phyloP scores from a whole-genome alignment of 2,797 vertebrate genomes.

The Cottoperca gobio region DNA sequence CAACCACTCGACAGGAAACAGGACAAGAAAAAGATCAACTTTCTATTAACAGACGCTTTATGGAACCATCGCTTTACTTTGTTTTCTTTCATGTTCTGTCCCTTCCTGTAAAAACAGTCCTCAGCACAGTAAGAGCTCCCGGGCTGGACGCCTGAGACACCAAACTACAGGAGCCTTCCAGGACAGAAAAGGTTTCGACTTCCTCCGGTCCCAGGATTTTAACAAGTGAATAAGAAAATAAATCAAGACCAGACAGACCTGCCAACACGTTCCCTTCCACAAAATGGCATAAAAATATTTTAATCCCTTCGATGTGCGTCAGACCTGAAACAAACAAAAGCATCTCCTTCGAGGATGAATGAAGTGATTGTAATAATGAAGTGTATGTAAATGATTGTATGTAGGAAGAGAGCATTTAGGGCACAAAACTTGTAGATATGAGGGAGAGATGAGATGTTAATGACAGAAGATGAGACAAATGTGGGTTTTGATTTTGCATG shows the following conservation, averaged over 20 bases:
- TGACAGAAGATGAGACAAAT: constrained; percentile 28
- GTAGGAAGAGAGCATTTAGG: constrained; percentile 55
- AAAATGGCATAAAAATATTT: constrained; percentile 34
- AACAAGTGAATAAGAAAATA: constrained; percentile 30
- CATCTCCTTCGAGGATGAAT: constrained; percentile 35
- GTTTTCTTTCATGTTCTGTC: constrained; percentile 39
- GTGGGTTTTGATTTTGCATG: constrained; percentile 76
- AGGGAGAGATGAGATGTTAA: constrained; percentile 25
- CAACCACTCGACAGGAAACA: constrained; percentile 11
- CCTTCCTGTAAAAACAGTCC: constrained; percentile 34
- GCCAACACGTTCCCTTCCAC: constrained; percentile 34
- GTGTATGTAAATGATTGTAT: constrained; percentile 73
- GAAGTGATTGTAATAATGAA: constrained; percentile 58
- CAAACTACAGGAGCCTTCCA: constrained; percentile 31
- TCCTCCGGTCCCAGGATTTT: constrained; percentile 32
- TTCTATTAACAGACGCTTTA: constrained; percentile 43
- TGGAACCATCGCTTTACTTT: constrained; percentile 21
- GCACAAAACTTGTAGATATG: constrained; percentile 57
- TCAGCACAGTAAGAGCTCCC: constrained; percentile 32
- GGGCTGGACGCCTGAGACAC: constrained; percentile 27
- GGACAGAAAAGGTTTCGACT: constrained; percentile 29
- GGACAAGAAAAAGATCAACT: constrained; percentile 37
- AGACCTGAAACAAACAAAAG: constrained; percentile 34
- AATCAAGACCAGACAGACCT: constrained; percentile 17
- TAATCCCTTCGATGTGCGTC: constrained; percentile 17